phyloP scores from a whole-genome alignment of 2,113 vertebrate genomes.

The Connochaetes taurinus region DNA sequence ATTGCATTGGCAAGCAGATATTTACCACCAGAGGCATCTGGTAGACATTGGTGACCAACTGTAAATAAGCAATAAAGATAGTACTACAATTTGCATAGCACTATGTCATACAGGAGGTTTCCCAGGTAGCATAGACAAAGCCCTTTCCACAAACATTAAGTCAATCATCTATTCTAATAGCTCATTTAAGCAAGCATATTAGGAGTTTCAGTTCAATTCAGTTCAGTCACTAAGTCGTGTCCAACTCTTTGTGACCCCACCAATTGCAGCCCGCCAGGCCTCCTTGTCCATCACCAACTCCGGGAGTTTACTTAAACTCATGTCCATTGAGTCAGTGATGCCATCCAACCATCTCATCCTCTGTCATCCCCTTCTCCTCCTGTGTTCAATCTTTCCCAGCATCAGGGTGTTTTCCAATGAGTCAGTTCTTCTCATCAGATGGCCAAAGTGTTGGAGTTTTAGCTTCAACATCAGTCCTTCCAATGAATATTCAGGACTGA shows the following conservation, averaged over 20 bases:
- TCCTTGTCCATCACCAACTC: neutral
- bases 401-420: neutral
- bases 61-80: neutral
- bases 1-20: neutral
- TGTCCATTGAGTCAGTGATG: neutral
- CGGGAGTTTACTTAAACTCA: neutral
- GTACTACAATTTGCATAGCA: neutral
- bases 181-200: neutral
- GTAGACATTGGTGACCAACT: neutral
- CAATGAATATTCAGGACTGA: neutral
- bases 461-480: neutral
- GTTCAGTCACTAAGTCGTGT: neutral
- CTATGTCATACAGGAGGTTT: neutral
- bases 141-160: neutral
- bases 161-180: neutral
- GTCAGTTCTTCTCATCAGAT: neutral
- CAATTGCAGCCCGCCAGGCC: fast-evolving
- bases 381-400: neutral
- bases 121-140: neutral
- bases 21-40: neutral
- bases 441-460: neutral
- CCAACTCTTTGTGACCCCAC: fast-evolving
- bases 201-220: neutral
- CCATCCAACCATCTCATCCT: neutral
- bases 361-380: neutral